A percentile compares a stretch with the other conserved stretches of the same genome.
These are phyloP conservation scores for Anolis apletophallus DNA, from an alignment of 2,797 vertebrate species.

Conservation along the genomic window DNA sequence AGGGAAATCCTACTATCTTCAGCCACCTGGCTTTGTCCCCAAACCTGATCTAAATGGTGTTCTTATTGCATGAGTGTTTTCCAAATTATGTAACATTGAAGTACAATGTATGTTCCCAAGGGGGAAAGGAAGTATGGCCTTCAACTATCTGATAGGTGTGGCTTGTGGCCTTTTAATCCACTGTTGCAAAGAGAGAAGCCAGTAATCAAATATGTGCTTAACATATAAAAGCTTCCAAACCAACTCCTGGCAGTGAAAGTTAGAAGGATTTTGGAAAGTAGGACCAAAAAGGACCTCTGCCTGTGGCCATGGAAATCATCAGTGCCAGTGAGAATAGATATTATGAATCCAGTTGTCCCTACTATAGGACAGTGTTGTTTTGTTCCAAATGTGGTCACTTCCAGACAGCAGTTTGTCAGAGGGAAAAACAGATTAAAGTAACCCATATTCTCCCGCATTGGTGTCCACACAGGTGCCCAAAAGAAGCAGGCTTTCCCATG, in stretches of 20 bases:
- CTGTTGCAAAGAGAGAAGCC: background rate
- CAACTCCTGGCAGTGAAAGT: background rate
- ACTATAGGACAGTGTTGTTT: background rate
- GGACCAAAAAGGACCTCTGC: background rate
- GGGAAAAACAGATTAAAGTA: no score
- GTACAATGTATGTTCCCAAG: background rate
- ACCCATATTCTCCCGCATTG: no score
- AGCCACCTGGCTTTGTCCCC: no score
- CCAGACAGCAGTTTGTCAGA: no score
- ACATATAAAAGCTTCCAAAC: background rate
- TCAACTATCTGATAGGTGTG: background rate
- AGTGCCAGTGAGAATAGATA: background rate
- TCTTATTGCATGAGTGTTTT: background rate
- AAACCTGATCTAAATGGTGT: background rate
- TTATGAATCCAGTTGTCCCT: background rate
- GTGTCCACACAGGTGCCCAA: no score
- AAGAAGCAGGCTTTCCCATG: no score
- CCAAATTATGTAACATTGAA: background rate
- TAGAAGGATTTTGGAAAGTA: background rate
- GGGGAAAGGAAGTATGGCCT: background rate
- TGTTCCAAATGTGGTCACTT: background rate
- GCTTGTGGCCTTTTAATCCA: background rate
- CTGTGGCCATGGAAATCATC: background rate
- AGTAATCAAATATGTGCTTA: background rate
- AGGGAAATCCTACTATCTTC: no score